Conservation (phyloP, 1,140 invertebrate species). For the Trachymyrmex cornetzi region DNA sequence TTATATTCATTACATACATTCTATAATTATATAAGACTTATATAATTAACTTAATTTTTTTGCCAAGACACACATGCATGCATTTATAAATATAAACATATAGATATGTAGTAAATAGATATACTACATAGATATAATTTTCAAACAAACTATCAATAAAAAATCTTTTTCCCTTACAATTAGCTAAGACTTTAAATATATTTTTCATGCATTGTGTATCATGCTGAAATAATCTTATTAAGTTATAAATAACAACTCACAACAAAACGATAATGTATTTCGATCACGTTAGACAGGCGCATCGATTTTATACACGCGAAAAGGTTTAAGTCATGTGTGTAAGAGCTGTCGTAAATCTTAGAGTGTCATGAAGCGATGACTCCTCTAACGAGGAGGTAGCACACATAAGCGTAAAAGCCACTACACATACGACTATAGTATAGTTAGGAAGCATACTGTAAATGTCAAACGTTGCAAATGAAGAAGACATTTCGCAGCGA, state of each 20-base stretch:
- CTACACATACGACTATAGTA: slow-evolving; percentile 23
- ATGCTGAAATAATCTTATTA: background rate
- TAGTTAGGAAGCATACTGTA: slow-evolving; percentile 38
- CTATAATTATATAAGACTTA: background rate
- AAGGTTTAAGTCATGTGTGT: slow-evolving; percentile 69
- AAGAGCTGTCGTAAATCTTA: slow-evolving; percentile 71
- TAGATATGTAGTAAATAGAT: no score
- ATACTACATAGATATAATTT: background rate
- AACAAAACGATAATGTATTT: slow-evolving; percentile 48
- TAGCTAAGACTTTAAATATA: background rate
- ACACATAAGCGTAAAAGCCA: background rate
- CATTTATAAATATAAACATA: background rate
- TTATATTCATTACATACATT: no score
- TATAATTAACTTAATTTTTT: background rate
- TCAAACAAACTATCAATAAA: background rate
- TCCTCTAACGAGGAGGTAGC: slow-evolving; percentile 66
- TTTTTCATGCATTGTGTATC: background rate
- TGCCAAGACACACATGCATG: background rate
- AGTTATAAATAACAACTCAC: background rate
- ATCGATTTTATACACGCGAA: slow-evolving; percentile 61
- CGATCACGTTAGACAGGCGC: slow-evolving; percentile 42
- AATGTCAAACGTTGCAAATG: slow-evolving; percentile 63
- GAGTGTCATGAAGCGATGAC: slow-evolving; percentile 36
- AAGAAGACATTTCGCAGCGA: slow-evolving; percentile 55
- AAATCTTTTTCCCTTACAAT: background rate